Percentiles rank a stretch among this genome's conserved stretches.
phyloP scores from a whole-genome alignment of 1,140 invertebrate species.

The Drosophila bocqueti region DNA sequence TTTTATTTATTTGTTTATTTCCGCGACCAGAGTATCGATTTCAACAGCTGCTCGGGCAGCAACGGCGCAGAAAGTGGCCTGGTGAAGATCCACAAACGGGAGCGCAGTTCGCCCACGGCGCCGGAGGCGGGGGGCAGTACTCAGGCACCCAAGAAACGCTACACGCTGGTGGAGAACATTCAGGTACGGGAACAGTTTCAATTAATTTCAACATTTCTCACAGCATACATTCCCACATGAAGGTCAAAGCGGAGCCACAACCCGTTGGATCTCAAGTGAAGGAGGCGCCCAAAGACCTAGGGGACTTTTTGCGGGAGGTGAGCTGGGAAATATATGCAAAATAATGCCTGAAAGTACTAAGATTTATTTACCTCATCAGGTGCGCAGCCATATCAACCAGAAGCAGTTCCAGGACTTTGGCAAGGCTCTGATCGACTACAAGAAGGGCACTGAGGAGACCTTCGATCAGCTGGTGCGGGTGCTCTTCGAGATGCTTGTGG shows the following conservation, averaged over 20 bases:
- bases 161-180: slow-evolving; percentile 61
- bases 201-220: too few species aligned
- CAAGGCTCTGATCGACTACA: slow-evolving; percentile 87
- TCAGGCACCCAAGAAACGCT: slow-evolving; percentile 62
- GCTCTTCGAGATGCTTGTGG: slow-evolving; percentile 86
- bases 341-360: not conserved
- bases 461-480: slow-evolving; percentile 86
- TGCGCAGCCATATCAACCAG: slow-evolving; percentile 81
- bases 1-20: not conserved
- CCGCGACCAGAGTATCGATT: slow-evolving; percentile 65
- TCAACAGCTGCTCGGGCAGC: slow-evolving; percentile 46
- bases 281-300: slow-evolving; percentile 65
- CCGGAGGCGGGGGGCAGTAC: slow-evolving; percentile 9
- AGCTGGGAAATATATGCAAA: not conserved
- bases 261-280: slow-evolving; percentile 25
- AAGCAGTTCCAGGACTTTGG: slow-evolving; percentile 87
- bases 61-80: slow-evolving; percentile 4
- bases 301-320: slow-evolving; percentile 77
- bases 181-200: slow-evolving; percentile 4
- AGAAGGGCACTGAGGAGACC: slow-evolving; percentile 85
- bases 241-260: slow-evolving; percentile 37
- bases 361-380: slow-evolving; percentile 15
- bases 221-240: not conserved
- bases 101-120: slow-evolving; percentile 59
- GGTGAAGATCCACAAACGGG: slow-evolving; percentile 79